phyloP scores from a whole-genome alignment of 2,888 invertebrate genomes.

The Platypus cylindrus region DNA sequence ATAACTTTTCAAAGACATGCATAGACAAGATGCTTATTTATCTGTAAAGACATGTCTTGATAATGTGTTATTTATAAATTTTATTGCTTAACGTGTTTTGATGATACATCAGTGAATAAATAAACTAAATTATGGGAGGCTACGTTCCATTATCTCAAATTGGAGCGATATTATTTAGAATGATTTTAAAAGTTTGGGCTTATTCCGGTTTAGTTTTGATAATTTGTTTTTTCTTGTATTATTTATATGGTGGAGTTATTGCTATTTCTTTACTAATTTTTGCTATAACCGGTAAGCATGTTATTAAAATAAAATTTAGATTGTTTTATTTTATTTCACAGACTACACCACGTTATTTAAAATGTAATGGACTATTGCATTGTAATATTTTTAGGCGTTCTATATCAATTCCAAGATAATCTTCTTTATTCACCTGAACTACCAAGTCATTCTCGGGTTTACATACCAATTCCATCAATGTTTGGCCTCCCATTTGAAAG shows the following conservation, averaged over 20 bases:
- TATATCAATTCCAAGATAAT: constrained; percentile 78
- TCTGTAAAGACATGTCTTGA: constrained; percentile 2
- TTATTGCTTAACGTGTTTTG: not conserved
- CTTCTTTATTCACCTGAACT: constrained; percentile 82
- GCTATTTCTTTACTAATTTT: constrained; percentile 57
- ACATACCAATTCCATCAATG: constrained; percentile 75
- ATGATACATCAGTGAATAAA: not conserved
- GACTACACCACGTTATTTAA: not conserved
- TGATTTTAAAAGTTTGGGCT: constrained; percentile 63
- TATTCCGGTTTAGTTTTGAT: constrained; percentile 61
- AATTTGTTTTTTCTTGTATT: constrained; percentile 65
- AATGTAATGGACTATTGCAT: not conserved
- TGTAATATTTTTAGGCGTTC: constrained; percentile 49
- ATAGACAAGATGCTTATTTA: not conserved
- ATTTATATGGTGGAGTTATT: constrained; percentile 67
- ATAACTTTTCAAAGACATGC: too few species aligned
- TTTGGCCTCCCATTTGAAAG: constrained; percentile 82
- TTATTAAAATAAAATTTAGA: not conserved
- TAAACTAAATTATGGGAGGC: constrained; percentile 32
- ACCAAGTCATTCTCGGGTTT: constrained; percentile 77
- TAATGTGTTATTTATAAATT: not conserved
- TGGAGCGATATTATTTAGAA: constrained; percentile 37
- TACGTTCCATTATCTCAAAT: constrained; percentile 33
- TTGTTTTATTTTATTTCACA: not conserved
- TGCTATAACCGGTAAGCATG: constrained; percentile 55